Base-by-base conservation (phyloP, 2,888 invertebrate species). In the Aleiodes leptofemur region DNA sequence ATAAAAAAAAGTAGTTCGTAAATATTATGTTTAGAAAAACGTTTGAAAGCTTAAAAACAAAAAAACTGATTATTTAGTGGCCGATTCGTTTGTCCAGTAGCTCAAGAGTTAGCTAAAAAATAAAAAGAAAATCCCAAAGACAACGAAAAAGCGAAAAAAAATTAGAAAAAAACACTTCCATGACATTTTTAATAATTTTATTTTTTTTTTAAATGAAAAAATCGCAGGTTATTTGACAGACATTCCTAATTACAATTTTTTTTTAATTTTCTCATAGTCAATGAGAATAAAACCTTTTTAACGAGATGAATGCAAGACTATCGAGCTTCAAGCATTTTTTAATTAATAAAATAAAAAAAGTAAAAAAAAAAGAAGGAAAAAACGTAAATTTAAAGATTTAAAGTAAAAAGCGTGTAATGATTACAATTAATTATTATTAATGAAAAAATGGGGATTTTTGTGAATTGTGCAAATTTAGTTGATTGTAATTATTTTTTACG, bases 371-470 rank as follows among this genome's bases (percentile, higher is more conserved):
- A 23, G 1, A 2, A 23, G 2, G 23, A 23, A 23, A 57, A 57
- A 68, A 59, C 34, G 50, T 59, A 53, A 74, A n/a, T 50, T 34
- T 6, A 34, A 34, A 6, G 34, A 34, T 34, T 23, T 23, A 34
- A 34, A 34, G 34, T 34, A 34, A 59, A 71, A 48, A 38, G 31
- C 56, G 29, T 56, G 59, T 59, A 29, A 68, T 72, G 53, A 72
- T 38, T 71, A 68, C 59, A 16, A 59, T 69, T 57, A 59, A 69
- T 70, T 59, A 48, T 69, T 76, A 34, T 34, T 34, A 34, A 34
- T 6, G 77, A 76, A 78, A 74, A 53, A 50, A 82, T 84, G 83
- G 77, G 79, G 81, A 34, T 34, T 82, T 85, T 82, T 83, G 84
- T 87, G 83, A 84, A 81, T 82, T 79, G 79, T 82, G 79, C 80